Evolutionary conservation across 2,113 vertebrate genomes (phyloP), one percentile per base, ranked within the genome.

Genomic region (Pygoscelis antarcticus): DNA sequence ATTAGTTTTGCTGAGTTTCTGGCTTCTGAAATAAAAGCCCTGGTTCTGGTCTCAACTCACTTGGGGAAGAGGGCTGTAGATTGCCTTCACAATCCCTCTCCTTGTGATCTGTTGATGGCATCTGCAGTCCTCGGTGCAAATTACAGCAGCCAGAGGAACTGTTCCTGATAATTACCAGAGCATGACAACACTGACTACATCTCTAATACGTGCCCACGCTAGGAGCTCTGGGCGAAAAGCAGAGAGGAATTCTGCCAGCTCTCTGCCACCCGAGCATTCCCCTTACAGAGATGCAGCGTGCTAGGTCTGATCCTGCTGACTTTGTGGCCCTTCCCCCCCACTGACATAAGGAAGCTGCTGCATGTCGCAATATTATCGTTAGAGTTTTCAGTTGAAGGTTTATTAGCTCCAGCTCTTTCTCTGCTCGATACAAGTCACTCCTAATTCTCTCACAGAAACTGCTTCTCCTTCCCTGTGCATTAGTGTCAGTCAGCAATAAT

Each of bases 81-180:
- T 72, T 85, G 57, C 49, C 52, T 87, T 83, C 47, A 54, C 54
- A 79, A 5, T 57, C 77, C 32, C 19, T 54, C n/a, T 75, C n/a
- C 32, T 77, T 79, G 69, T 61, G 55, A 77, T 84, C 70, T 20
- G 17, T 62, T 77, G 90, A 80, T 78, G 88, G 88, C 88, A 92
- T 66, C 87, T 96, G 90, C 85, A 92, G 46, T 70, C 57, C 66
- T 72, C 0, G 0, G 26, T 81, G 77, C 89, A 93, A 93, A 91
- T 87, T 71, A 71, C 81, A 94, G 89, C 65, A 96, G 84, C 74
- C 91, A 46, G 75, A 70, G 82, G 82, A 96, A 16, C 87, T 85
- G 89, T 10, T 94, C 78, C 83, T 86, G 84, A 89, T 91, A 74
- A 91, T 86, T 90, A 92, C 62, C 91, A 93, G 91, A 97, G 95